These are phyloP conservation scores for Sinocyclocheilus anophthalmus DNA, from an alignment of 2,113 vertebrate genomes.

Conservation along the genomic window DNA sequence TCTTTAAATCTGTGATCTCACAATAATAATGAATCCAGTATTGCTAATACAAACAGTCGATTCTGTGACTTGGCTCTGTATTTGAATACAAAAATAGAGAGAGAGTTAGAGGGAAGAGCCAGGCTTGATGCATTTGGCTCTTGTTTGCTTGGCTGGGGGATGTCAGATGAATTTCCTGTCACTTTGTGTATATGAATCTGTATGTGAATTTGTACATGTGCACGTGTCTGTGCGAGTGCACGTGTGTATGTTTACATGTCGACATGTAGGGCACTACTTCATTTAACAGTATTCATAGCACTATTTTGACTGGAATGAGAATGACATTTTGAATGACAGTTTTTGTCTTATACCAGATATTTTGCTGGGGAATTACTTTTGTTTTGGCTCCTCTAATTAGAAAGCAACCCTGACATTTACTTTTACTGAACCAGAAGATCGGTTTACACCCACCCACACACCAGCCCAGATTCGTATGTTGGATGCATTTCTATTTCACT, in stretches of 20 bases:
- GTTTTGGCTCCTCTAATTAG: slow-evolving; percentile 16
- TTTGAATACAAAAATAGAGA: slow-evolving; percentile 14
- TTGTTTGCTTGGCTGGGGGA: slow-evolving; percentile 13
- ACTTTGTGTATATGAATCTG: not conserved
- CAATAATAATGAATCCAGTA: not conserved
- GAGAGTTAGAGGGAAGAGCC: not conserved
- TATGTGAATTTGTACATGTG: slow-evolving; percentile 7
- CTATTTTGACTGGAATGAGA: not conserved
- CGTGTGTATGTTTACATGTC: not conserved
- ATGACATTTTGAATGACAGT: slow-evolving; percentile 12
- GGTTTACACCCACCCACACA: slow-evolving; percentile 12
- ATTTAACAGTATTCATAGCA: not conserved
- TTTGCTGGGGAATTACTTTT: not conserved
- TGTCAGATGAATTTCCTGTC: slow-evolving; percentile 25
- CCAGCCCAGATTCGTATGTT: not conserved
- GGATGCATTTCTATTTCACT: not conserved
- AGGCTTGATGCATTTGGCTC: slow-evolving; percentile 18
- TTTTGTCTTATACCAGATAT: not conserved
- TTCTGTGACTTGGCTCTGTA: not conserved
- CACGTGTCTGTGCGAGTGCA: slow-evolving; percentile 6
- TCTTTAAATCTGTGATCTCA: not conserved
- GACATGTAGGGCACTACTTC: not conserved
- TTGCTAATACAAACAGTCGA: not conserved
- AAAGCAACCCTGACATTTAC: slow-evolving; percentile 40
- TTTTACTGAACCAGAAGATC: slow-evolving; percentile 6